Percentiles rank a stretch among this genome's conserved stretches.
Evolutionary conservation across 2,113 vertebrate species (phyloP).

Genomic region (Calyptomena viridis): DNA sequence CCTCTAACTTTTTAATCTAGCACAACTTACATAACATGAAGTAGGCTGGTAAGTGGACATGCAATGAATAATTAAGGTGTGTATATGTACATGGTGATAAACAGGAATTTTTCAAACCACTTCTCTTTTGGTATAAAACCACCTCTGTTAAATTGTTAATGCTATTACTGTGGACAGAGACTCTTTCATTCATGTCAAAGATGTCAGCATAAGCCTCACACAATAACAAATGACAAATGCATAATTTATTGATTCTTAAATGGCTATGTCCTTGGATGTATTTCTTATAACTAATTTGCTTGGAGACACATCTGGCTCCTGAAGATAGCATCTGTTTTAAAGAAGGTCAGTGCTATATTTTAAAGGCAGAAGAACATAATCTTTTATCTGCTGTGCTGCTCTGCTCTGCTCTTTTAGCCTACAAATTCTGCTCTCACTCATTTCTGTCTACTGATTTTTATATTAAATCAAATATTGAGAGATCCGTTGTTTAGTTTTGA

Average conservation of each 20-base stretch:
- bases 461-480: conserved; percentile 12
- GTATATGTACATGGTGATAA: conserved; percentile 50
- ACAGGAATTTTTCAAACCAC: conserved; percentile 62
- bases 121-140: conserved; percentile 59
- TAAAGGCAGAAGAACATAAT: conserved; percentile 44
- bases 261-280: conserved; percentile 73
- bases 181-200: conserved; percentile 63
- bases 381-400: conserved; percentile 38
- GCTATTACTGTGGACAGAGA: conserved; percentile 60
- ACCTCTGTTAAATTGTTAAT: conserved; percentile 76
- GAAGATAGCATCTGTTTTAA: conserved; percentile 70
- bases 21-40: conserved; percentile 46
- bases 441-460: neutral
- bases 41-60: conserved; percentile 47
- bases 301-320: conserved; percentile 72
- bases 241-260: conserved; percentile 81
- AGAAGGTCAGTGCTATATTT: conserved; percentile 65
- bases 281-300: conserved; percentile 75
- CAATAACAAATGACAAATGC: conserved; percentile 75
- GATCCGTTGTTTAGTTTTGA: neutral
- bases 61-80: conserved; percentile 71
- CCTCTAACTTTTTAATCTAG: conserved; percentile 44
- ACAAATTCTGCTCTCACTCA: conserved; percentile 7
- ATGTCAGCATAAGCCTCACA: conserved; percentile 61
- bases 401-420: conserved; percentile 5